Base-by-base conservation (phyloP, 2,797 vertebrate genomes). In the Enteromius viviparus region DNA sequence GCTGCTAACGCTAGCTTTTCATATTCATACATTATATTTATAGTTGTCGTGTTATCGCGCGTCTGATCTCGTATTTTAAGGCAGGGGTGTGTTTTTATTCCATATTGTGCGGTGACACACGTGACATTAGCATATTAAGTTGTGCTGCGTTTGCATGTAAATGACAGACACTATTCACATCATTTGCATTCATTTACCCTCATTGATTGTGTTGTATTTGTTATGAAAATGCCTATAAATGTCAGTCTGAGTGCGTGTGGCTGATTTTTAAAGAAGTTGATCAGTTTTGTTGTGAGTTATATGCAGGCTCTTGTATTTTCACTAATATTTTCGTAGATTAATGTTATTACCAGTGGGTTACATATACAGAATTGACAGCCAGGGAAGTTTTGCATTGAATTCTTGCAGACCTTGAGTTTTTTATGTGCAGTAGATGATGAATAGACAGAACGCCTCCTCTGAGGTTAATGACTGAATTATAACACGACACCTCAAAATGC, bases 1-100 rank as follows among this genome's bases (percentile, higher is more conserved):
- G 15, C 47, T 72, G 84, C 86, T 82, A 85, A 78, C 69, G 49
- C 11, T 74, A 82, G 76, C 83, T 14, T 34, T 62, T 49, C 70
- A 12, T 47, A 40, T 21, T 42, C 23, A 23, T 29, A 26, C 2
- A 19, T 58, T 45, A 34, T 5, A 9, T 60, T 23, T 32, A 1
- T 17, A 9, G 12, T 6, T 29, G 29, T 17, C 23, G 47, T 29
- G 29, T 82, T 2, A 45, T 69, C 40, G n/a, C 49, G 21, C 21
- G 17, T 14, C 17, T 32, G 3, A 55, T 15, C 9, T 23, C 0
- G 1, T 19, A 19, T 42, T 82, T 40, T 29, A 40, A 14, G 0
- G 1, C 70, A 26, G 21, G 1, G 19, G 2, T 10, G 26, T 8
- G 21, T 49, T 72, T 51, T 65, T 66, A 26, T 3, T 62, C 4